phyloP scores from a whole-genome alignment of 1,140 invertebrate species.

The Anastatus disparis region DNA sequence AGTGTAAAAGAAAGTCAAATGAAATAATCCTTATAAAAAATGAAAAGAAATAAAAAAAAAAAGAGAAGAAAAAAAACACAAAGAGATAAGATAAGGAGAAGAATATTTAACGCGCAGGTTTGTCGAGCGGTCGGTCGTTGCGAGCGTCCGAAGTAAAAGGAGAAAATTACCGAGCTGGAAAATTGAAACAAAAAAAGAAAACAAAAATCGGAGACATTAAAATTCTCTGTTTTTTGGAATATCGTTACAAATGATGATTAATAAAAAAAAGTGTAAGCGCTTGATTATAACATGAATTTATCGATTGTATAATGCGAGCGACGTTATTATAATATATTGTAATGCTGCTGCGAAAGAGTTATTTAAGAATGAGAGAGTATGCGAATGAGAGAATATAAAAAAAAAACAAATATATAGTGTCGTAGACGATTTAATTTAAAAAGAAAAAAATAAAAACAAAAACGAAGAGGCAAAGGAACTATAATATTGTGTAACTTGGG shows the following conservation, averaged over 20 bases:
- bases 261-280: not conserved
- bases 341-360: not conserved
- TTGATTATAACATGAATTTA: constrained; percentile 8
- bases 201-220: not conserved
- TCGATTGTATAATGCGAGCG: constrained; percentile 14
- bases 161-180: too few species aligned
- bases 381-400: not conserved
- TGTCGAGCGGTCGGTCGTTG: constrained; percentile 19
- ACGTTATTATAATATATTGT: not conserved
- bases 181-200: not conserved
- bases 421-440: constrained; percentile 16
- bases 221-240: constrained; percentile 4
- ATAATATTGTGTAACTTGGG: too few species aligned
- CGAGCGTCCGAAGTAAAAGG: not conserved
- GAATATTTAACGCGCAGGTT: constrained; percentile 30
- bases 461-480: not conserved
- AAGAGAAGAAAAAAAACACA: constrained; percentile 43
- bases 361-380: not conserved
- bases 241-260: constrained; percentile 4
- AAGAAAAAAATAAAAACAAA: not conserved
- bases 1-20: constrained; percentile 42
- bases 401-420: constrained; percentile 23
- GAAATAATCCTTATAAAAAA: too few species aligned
- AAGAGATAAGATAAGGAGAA: too few species aligned
- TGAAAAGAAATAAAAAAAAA: too few species aligned